phyloP scores from a whole-genome alignment of 1,140 invertebrate genomes.

The Centruroides sculpturatus region DNA sequence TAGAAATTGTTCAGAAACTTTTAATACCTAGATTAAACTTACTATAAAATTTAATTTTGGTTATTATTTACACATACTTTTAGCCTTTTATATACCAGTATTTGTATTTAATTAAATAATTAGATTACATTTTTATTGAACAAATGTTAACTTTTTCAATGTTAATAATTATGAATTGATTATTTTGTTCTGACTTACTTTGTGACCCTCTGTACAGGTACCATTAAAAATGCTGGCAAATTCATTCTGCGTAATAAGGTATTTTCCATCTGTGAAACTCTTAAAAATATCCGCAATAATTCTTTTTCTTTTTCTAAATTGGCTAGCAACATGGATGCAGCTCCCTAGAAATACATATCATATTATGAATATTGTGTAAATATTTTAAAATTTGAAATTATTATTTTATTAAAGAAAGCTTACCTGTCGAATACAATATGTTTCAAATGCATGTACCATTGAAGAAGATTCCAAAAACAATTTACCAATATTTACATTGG shows the following conservation, averaged over 20 bases:
- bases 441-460: conserved; percentile 90
- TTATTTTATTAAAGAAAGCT: not conserved
- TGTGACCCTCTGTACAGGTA: conserved; percentile 34
- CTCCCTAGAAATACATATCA: conserved; percentile 45
- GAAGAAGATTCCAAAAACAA: conserved; percentile 74
- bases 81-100: no score
- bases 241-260: conserved; percentile 83
- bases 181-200: conserved; percentile 33
- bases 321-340: conserved; percentile 71
- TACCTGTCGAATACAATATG: conserved; percentile 66
- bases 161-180: no score
- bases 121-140: no score
- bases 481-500: conserved; percentile 77
- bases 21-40: no score
- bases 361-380: not conserved
- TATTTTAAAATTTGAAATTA: no score
- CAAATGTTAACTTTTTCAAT: no score
- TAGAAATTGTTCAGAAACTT: no score
- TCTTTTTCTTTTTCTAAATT: conserved; percentile 92
- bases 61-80: no score
- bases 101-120: no score
- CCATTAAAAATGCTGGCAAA: conserved; percentile 92
- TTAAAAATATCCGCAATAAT: conserved; percentile 78
- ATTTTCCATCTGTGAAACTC: conserved; percentile 94
- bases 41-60: no score